A percentile compares a stretch with the other conserved stretches of the same genome.
phyloP scores from a whole-genome alignment of 1,140 invertebrate genomes.

The Anoplolepis gracilipes region DNA sequence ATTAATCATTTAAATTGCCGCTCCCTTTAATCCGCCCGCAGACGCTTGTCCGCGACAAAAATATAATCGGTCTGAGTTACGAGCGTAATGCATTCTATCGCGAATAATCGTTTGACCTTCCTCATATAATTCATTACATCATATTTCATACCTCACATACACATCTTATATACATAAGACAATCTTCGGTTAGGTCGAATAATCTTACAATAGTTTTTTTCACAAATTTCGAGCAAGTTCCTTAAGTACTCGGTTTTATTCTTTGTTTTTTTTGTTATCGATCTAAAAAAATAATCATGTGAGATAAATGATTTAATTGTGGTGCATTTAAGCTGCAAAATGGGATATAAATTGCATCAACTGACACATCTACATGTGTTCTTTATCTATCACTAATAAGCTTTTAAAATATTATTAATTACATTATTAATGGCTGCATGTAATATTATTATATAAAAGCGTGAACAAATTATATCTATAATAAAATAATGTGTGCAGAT shows the following conservation, averaged over 20 bases:
- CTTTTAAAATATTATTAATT: slow-evolving; percentile 16
- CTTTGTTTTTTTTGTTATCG: neutral
- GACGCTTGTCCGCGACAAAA: slow-evolving; percentile 43
- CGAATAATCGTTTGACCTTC: slow-evolving; percentile 50
- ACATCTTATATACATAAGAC: slow-evolving; percentile 10
- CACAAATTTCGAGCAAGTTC: neutral
- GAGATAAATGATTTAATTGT: neutral
- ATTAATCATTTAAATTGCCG: slow-evolving; percentile 61
- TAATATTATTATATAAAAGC: neutral
- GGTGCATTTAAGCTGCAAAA: neutral
- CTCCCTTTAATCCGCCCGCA: slow-evolving; percentile 53
- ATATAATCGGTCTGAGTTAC: slow-evolving; percentile 61
- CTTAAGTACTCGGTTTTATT: neutral
- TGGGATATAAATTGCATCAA: neutral
- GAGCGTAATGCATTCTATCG: slow-evolving; percentile 45
- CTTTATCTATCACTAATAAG: neutral
- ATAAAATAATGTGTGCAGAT: neutral
- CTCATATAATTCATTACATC: slow-evolving; percentile 40
- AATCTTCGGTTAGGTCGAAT: neutral
- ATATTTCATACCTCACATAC: slow-evolving; percentile 27
- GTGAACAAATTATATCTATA: slow-evolving; percentile 1
- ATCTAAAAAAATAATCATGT: neutral
- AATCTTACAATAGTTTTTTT: slow-evolving; percentile 9
- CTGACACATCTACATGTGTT: neutral
- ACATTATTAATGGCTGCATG: neutral